These are phyloP conservation scores for Mimumesa dahlbomi DNA, from an alignment of 2,888 invertebrate species.

Conservation along the genomic window DNA sequence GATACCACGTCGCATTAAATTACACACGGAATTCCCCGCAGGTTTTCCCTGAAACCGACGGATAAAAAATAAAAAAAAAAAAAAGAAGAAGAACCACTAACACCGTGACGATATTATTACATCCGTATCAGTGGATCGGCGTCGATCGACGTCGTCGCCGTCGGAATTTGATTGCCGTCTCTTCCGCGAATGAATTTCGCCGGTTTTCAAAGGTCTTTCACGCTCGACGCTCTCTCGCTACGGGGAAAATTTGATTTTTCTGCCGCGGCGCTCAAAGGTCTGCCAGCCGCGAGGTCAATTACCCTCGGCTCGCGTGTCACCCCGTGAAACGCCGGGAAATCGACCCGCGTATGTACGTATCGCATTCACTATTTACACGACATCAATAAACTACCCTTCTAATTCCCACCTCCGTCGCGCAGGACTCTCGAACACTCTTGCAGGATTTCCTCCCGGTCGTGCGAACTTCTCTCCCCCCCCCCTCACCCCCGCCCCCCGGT, in stretches of 20 bases:
- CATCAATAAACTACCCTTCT: conserved; percentile 26
- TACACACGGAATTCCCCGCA: not conserved
- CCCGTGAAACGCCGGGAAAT: conserved; percentile 41
- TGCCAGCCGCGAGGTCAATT: conserved; percentile 37
- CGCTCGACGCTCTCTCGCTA: not conserved
- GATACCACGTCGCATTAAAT: not conserved
- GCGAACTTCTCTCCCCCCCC: too few relatives aligned
- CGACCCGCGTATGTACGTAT: conserved; percentile 41
- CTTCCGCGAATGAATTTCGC: not conserved
- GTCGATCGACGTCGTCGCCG: too few relatives aligned
- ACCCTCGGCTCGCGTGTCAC: conserved; percentile 50
- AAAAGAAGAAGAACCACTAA: too few relatives aligned
- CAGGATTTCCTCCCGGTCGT: too few relatives aligned
- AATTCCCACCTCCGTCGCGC: conserved; percentile 2
- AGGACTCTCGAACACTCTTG: too few relatives aligned
- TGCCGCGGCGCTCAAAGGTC: conserved; percentile 23
- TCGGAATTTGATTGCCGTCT: not conserved
- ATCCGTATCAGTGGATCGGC: too few relatives aligned
- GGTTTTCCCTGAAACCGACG: too few relatives aligned
- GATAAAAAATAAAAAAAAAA: too few relatives aligned
- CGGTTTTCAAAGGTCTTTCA: conserved; percentile 7
- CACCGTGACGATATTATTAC: too few relatives aligned
- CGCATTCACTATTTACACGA: conserved; percentile 40
- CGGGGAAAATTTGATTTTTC: conserved; percentile 45
- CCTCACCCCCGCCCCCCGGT: too few relatives aligned